These are phyloP conservation scores for Tipula vernalis DNA, from an alignment of 2,888 invertebrate genomes.

Conservation along the genomic window DNA sequence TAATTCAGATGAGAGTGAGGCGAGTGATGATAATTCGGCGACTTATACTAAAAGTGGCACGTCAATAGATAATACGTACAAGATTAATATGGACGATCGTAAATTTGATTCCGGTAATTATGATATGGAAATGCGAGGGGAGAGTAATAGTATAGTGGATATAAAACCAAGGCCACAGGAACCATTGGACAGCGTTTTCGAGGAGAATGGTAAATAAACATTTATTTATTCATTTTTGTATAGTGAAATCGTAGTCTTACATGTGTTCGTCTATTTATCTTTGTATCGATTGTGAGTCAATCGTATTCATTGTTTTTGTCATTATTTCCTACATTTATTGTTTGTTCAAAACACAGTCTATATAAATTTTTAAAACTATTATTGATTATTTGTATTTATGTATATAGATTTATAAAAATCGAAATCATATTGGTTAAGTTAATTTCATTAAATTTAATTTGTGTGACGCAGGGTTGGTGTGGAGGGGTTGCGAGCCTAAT, in stretches of 20 bases:
- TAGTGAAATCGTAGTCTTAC: too few species aligned
- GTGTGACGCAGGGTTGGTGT: too few species aligned
- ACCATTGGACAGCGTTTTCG: slow-evolving; percentile 25
- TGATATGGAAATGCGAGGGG: slow-evolving; percentile 31
- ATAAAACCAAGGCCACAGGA: slow-evolving; percentile 16
- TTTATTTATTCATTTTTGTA: neutral
- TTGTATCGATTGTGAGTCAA: neutral
- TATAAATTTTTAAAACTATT: too few species aligned
- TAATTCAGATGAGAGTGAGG: neutral
- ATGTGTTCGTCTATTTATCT: neutral
- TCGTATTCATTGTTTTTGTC: neutral
- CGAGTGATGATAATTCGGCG: slow-evolving; percentile 24
- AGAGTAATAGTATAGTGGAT: neutral
- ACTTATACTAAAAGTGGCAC: slow-evolving; percentile 28
- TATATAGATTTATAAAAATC: too few species aligned
- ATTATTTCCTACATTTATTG: neutral
- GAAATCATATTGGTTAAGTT: too few species aligned
- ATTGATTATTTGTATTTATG: too few species aligned
- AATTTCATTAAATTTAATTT: too few species aligned
- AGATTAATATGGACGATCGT: slow-evolving; percentile 32
- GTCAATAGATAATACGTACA: slow-evolving; percentile 24
- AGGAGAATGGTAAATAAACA: neutral
- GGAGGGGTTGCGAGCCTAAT: too few species aligned
- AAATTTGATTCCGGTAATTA: slow-evolving; percentile 48
- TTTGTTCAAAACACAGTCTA: too few species aligned